A percentile compares a stretch with the other conserved stretches of the same genome.
Evolutionary conservation across 2,888 invertebrate species (phyloP).

Genomic region (Lordiphosa andalusiaca): DNA sequence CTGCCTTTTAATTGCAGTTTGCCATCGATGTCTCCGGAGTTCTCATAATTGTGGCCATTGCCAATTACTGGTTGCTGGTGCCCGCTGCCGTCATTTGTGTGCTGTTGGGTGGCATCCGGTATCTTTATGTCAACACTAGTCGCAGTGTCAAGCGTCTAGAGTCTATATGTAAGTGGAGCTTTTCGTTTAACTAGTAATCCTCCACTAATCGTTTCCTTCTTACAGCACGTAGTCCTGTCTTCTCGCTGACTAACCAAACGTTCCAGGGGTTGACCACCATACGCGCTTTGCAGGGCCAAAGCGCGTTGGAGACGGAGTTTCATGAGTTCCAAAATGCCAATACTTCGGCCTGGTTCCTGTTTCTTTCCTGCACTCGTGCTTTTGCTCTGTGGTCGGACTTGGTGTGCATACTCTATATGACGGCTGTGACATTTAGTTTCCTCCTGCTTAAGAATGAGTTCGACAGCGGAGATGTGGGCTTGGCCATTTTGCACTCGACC

Average conservation of each 20-base stretch:
- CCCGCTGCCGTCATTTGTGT: constrained; percentile 83
- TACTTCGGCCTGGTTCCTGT: constrained; percentile 89
- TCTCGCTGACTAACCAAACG: constrained; percentile 87
- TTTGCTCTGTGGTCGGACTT: constrained; percentile 96
- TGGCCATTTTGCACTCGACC: constrained; percentile 87
- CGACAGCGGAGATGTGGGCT: constrained; percentile 84
- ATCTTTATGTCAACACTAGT: constrained; percentile 82
- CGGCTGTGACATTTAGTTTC: constrained; percentile 91
- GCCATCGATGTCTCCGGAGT: constrained; percentile 81
- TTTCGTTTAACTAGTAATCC: too few species aligned
- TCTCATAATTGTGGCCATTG: constrained; percentile 84
- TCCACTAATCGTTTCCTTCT: too few species aligned
- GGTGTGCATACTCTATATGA: constrained; percentile 92
- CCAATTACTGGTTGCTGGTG: constrained; percentile 84
- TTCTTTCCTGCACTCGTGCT: constrained; percentile 93
- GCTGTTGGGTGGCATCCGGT: constrained; percentile 83
- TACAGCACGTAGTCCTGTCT: constrained; percentile 89
- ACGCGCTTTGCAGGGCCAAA: constrained; percentile 85
- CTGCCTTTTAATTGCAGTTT: constrained; percentile 55
- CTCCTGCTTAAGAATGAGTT: constrained; percentile 83
- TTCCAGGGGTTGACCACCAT: constrained; percentile 89
- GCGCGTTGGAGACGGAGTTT: constrained; percentile 84
- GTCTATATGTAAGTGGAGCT: constrained; percentile 76
- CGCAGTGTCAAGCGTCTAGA: constrained; percentile 82
- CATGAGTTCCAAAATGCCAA: constrained; percentile 85